phyloP scores from a whole-genome alignment of 92 coral and sea anemone species.

The Porites evermanni region DNA sequence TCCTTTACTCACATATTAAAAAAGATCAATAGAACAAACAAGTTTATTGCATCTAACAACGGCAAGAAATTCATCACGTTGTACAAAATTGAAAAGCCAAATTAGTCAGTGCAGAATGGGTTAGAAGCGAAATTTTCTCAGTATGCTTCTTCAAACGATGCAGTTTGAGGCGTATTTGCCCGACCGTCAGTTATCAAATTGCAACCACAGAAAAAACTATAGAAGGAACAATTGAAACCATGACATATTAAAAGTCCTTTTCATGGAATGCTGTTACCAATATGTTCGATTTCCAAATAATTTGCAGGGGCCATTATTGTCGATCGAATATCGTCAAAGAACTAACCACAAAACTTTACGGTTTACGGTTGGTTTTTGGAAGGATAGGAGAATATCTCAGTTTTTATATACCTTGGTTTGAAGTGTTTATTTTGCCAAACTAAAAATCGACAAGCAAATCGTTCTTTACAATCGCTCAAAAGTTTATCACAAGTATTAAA shows the following conservation, averaged over 20 bases:
- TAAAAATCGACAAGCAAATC: too few relatives aligned
- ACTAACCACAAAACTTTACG: background rate
- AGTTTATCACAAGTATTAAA: too few relatives aligned
- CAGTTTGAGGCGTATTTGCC: too few relatives aligned
- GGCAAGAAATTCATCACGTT: slow-evolving; percentile 18
- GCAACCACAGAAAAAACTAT: background rate
- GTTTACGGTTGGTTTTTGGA: background rate
- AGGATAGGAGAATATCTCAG: background rate
- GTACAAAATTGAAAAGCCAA: slow-evolving; percentile 2
- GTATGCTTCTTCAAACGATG: too few relatives aligned
- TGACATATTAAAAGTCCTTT: slow-evolving; percentile 15
- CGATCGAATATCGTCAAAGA: background rate
- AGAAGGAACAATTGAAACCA: slow-evolving; percentile 28
- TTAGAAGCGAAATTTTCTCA: too few relatives aligned
- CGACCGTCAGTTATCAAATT: too few relatives aligned
- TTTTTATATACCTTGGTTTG: background rate
- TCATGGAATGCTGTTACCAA: slow-evolving; percentile 4
- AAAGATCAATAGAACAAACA: slow-evolving; percentile 39
- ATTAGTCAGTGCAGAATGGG: background rate
- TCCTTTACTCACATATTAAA: slow-evolving; percentile 40
- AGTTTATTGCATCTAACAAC: slow-evolving; percentile 33
- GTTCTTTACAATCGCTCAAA: too few relatives aligned
- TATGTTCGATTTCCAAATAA: slow-evolving; percentile 3
- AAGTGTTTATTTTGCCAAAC: too few relatives aligned
- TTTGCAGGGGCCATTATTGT: background rate